Percentiles rank a stretch among this genome's conserved stretches.
These are phyloP conservation scores for Strongylocentrotus purpuratus DNA, from an alignment of 35 echinoderm and acorn worm genomes.

Conservation along the genomic window DNA sequence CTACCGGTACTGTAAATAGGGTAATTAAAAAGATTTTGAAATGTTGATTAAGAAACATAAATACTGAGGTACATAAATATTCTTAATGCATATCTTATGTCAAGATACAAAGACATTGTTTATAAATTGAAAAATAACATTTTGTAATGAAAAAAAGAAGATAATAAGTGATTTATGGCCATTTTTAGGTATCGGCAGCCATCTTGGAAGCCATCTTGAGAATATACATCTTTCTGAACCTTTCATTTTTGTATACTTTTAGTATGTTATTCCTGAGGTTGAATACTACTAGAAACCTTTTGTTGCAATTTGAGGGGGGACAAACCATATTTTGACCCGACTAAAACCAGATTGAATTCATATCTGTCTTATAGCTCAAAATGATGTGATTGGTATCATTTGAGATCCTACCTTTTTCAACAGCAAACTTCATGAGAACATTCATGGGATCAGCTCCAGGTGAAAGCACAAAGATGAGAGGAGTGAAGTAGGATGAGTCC, in stretches of 20 bases:
- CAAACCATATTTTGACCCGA: too few species aligned
- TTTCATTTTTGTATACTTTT: too few species aligned
- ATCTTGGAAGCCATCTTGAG: too few species aligned
- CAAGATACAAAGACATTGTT: neutral
- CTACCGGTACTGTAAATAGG: too few species aligned
- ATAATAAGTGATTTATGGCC: too few species aligned
- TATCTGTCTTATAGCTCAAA: neutral
- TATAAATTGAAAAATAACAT: neutral
- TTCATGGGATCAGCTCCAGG: slow-evolving; percentile 98
- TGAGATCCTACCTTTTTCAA: slow-evolving; percentile 83
- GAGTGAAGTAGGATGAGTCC: slow-evolving; percentile 83
- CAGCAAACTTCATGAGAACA: slow-evolving; percentile 96
- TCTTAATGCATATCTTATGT: neutral
- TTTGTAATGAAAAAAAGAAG: too few species aligned
- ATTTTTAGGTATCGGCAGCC: too few species aligned
- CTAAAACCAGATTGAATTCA: neutral
- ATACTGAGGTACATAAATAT: neutral
- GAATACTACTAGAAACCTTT: too few species aligned
- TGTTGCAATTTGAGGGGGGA: too few species aligned
- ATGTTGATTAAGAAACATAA: neutral
- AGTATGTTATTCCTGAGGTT: too few species aligned
- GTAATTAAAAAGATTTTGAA: neutral
- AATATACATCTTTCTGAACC: too few species aligned
- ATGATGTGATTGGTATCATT: neutral
- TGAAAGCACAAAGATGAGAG: slow-evolving; percentile 93